Conservation (phyloP, 2,888 invertebrate species). For the Lathronympha strigana region DNA sequence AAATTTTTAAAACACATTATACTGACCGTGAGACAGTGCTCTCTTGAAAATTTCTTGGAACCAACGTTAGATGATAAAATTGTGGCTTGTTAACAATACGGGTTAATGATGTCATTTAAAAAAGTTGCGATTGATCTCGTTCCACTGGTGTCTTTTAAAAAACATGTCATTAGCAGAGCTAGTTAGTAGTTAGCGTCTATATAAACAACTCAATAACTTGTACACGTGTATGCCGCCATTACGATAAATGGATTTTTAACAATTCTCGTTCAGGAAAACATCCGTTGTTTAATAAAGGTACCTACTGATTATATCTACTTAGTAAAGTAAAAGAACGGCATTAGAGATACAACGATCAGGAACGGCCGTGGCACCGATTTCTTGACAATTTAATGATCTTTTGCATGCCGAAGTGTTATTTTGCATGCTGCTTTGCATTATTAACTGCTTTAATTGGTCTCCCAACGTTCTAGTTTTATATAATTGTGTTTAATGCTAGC, state of each 20-base stretch:
- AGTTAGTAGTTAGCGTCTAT: constrained; percentile 16
- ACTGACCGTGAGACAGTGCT: constrained; percentile 50
- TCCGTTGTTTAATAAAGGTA: constrained; percentile 41
- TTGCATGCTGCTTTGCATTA: constrained; percentile 28
- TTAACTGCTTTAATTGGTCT: constrained; percentile 16
- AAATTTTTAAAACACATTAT: constrained; percentile 63
- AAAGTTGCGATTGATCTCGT: constrained; percentile 29
- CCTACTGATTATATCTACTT: constrained; percentile 24
- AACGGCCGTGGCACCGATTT: constrained; percentile 27
- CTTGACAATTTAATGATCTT: constrained; percentile 22
- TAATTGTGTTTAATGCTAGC: constrained; percentile 12
- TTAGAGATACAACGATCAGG: constrained; percentile 3
- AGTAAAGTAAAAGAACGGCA: constrained; percentile 6
- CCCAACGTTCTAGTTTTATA: constrained; percentile 18
- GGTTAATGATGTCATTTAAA: constrained; percentile 33
- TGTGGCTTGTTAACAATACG: constrained; percentile 20
- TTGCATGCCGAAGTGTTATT: constrained; percentile 12
- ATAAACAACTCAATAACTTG: constrained; percentile 20
- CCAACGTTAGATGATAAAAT: constrained; percentile 30
- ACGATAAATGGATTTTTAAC: constrained; percentile 26
- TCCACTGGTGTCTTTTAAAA: constrained; percentile 9
- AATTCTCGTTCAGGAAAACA: constrained; percentile 31
- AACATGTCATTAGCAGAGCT: constrained; percentile 24
- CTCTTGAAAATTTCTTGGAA: constrained; percentile 40
- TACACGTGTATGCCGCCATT: constrained; percentile 30